These are phyloP conservation scores for Bufo gargarizans DNA, from an alignment of 2,113 vertebrate species.

Conservation along the genomic window DNA sequence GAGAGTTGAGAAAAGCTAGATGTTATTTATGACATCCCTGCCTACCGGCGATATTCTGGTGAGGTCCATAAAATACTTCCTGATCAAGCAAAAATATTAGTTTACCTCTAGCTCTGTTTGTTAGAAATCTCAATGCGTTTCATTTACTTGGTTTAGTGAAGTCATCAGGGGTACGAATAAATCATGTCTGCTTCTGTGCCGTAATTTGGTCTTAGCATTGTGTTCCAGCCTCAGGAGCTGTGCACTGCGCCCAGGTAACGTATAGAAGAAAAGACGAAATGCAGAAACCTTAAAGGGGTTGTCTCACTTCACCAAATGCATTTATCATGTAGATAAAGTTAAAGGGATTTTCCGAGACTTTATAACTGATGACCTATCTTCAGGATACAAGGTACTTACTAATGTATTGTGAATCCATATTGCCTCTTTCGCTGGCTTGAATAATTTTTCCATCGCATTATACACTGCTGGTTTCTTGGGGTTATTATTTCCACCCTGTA, in stretches of 20 bases:
- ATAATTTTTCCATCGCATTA: too few relatives aligned
- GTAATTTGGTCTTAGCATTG: background rate
- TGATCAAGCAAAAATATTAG: constrained; percentile 51
- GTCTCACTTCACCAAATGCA: too few relatives aligned
- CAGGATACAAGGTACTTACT: too few relatives aligned
- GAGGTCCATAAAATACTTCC: constrained; percentile 48
- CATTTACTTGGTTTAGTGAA: constrained; percentile 27
- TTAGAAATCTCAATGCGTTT: constrained; percentile 18
- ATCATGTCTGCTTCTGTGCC: background rate
- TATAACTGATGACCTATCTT: too few relatives aligned
- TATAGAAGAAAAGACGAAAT: background rate
- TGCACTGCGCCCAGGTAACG: background rate
- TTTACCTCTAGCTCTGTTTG: constrained; percentile 17
- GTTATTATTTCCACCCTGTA: too few relatives aligned
- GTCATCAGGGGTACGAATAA: constrained; percentile 25
- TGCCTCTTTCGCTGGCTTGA: too few relatives aligned
- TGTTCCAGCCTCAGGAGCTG: background rate
- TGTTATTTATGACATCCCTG: constrained; percentile 42
- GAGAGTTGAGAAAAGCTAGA: constrained; percentile 4
- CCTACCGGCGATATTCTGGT: constrained; percentile 37
- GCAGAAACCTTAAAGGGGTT: too few relatives aligned
- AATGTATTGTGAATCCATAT: too few relatives aligned
- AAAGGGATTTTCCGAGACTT: too few relatives aligned
- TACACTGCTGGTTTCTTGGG: too few relatives aligned
- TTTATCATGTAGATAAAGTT: too few relatives aligned